Evolutionary conservation across 2,888 invertebrate genomes (phyloP).

Genomic region (Danaus chrysippus): DNA sequence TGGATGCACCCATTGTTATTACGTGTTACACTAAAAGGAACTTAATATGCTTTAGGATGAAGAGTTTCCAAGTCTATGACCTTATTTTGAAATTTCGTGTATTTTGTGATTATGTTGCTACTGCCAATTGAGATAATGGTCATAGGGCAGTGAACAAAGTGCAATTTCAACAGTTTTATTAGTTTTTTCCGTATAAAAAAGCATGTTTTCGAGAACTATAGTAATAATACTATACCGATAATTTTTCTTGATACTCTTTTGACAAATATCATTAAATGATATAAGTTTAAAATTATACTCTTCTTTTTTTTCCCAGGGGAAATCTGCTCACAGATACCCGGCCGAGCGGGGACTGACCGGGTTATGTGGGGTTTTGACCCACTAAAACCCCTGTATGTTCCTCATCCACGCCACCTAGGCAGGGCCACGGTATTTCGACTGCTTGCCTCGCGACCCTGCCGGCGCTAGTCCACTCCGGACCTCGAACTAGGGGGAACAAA

Average conservation of each 20-base stretch:
- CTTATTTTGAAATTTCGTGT: not conserved
- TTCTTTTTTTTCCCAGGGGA: no score
- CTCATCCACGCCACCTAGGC: no score
- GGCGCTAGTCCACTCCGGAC: no score
- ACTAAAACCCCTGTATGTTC: no score
- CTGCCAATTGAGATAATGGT: constrained; percentile 2
- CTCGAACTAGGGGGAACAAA: no score
- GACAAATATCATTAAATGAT: no score
- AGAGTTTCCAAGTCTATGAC: not conserved
- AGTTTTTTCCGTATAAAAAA: not conserved
- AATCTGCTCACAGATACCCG: no score
- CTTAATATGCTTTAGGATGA: not conserved
- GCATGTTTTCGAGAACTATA: not conserved
- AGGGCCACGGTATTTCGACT: no score
- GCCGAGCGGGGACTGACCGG: no score
- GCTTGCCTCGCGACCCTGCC: no score
- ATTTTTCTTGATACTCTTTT: not conserved
- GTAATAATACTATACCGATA: not conserved
- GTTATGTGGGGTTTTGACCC: no score
- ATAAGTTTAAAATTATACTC: no score
- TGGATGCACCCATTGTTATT: not conserved
- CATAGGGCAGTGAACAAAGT: constrained; percentile 1
- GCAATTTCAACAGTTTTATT: constrained; percentile 5
- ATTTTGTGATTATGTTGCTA: not conserved
- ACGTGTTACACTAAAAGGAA: not conserved